Conservation (phyloP, 2,113 vertebrate species). For the Tringa solitaria region DNA sequence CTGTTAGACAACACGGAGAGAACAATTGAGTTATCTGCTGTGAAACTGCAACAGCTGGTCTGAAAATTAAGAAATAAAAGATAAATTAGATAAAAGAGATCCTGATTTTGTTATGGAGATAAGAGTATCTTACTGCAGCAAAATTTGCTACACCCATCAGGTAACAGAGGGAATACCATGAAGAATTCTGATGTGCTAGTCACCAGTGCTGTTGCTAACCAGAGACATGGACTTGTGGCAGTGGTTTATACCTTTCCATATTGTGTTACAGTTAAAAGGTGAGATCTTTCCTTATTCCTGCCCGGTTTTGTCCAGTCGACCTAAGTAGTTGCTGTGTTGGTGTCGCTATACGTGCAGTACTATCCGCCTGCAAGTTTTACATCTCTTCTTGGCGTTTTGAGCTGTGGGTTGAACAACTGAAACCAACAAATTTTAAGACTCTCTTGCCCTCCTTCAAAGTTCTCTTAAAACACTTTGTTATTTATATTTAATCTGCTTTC, state of each 20-base stretch:
- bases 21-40: neutral
- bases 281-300: neutral
- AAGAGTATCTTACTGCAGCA: neutral
- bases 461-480: slow-evolving; percentile 8
- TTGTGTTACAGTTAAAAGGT: neutral
- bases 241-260: neutral
- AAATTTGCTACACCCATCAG: neutral
- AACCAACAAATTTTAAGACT: neutral
- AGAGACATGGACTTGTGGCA: neutral
- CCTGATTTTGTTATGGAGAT: neutral
- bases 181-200: neutral
- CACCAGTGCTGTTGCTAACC: neutral
- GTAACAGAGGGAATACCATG: neutral
- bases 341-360: neutral
- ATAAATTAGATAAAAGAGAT: neutral
- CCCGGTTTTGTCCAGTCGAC: neutral
- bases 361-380: neutral
- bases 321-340: neutral
- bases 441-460: neutral
- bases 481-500: slow-evolving; percentile 30
- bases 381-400: neutral
- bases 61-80: neutral
- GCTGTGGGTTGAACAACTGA: neutral
- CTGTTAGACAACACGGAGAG: neutral
- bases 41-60: neutral